Evolutionary conservation across 2,113 vertebrate genomes (phyloP).

Genomic region (Xenopus laevis): DNA sequence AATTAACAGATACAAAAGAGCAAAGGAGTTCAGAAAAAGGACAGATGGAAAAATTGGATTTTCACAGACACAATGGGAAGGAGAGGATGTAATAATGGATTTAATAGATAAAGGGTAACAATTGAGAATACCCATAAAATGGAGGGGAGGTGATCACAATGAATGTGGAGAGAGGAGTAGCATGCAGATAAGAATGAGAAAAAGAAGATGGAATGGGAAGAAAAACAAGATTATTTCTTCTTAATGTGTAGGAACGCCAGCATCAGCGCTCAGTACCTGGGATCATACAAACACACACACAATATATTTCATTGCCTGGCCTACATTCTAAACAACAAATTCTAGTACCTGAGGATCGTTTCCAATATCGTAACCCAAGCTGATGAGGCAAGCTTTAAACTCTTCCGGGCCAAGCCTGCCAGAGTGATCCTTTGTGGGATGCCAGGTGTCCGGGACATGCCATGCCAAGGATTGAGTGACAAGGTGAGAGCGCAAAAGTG

Average conservation of each 20-base stretch:
- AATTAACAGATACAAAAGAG: slow-evolving; percentile 40
- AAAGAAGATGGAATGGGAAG: slow-evolving; percentile 63
- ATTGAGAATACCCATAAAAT: no score
- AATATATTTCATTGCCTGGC: slow-evolving; percentile 47
- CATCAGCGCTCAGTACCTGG: slow-evolving; percentile 52
- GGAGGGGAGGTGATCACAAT: no score
- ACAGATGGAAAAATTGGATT: slow-evolving; percentile 4
- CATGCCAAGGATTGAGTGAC: slow-evolving; percentile 52
- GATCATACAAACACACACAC: slow-evolving; percentile 9
- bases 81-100: no score
- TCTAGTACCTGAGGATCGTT: slow-evolving; percentile 96
- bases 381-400: slow-evolving; percentile 99
- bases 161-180: no score
- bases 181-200: slow-evolving; percentile 23
- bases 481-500: slow-evolving; percentile 52
- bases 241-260: neutral
- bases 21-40: slow-evolving; percentile 44
- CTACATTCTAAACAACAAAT: slow-evolving; percentile 46
- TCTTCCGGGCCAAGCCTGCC: slow-evolving; percentile 98
- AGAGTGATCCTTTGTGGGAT: slow-evolving; percentile 89
- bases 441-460: slow-evolving; percentile 79
- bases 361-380: slow-evolving; percentile 99
- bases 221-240: slow-evolving; percentile 67
- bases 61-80: slow-evolving; percentile 1
- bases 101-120: no score